Evolutionary conservation across 1,140 invertebrate species (phyloP).

Genomic region (Aphidius gifuensis): DNA sequence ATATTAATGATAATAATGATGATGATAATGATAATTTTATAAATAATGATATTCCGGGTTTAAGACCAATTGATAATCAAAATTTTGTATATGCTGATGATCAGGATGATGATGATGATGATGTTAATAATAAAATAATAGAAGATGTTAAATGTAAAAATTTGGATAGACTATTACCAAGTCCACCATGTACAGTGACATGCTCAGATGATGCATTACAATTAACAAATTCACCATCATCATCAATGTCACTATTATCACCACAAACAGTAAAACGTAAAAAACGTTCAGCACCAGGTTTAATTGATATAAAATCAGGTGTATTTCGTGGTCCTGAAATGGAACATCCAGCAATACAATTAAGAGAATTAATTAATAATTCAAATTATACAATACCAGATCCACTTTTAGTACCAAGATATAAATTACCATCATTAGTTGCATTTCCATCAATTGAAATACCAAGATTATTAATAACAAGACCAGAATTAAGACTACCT

Average conservation of each 20-base stretch:
- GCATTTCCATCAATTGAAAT: constrained; percentile 73
- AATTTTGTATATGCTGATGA: neutral
- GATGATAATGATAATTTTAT: constrained; percentile 6
- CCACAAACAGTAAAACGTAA: neutral
- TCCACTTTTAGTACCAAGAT: constrained; percentile 74
- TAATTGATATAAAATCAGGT: constrained; percentile 18
- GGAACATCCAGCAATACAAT: constrained; percentile 63
- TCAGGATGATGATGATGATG: no score
- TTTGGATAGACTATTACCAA: constrained; percentile 44
- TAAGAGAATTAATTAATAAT: constrained; percentile 68
- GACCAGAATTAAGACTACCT: constrained; percentile 68
- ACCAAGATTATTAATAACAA: constrained; percentile 65
- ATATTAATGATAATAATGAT: neutral
- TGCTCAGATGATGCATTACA: constrained; percentile 47
- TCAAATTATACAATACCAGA: constrained; percentile 72
- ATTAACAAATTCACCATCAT: neutral
- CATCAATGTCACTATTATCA: neutral
- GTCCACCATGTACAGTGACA: constrained; percentile 50
- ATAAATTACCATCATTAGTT: constrained; percentile 68
- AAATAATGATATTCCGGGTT: no score
- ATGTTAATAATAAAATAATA: neutral
- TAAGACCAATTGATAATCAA: constrained; percentile 12
- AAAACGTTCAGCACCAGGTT: constrained; percentile 9
- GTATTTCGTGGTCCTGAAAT: constrained; percentile 3
- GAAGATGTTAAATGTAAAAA: constrained; percentile 9